A percentile compares a stretch with the other conserved stretches of the same genome.
These are phyloP conservation scores for Spinibarbus caldwelli DNA, from an alignment of 2,797 vertebrate genomes.

Conservation along the genomic window DNA sequence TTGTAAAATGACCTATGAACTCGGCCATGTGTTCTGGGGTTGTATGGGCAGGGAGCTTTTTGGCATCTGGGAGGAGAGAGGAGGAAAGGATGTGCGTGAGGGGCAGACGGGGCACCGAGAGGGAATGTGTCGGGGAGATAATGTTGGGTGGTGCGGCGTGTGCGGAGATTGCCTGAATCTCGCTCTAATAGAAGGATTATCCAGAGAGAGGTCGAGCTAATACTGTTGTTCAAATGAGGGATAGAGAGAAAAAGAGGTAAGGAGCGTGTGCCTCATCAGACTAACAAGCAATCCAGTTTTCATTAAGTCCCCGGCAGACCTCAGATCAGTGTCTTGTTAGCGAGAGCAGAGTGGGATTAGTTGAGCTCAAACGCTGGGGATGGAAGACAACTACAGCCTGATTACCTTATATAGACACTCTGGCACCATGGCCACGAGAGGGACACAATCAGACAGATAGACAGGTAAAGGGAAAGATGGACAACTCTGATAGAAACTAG, in stretches of 20 bases:
- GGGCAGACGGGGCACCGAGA: constrained; percentile 50
- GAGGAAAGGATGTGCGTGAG: constrained; percentile 57
- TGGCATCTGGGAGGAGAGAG: constrained; percentile 45
- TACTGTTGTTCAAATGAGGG: constrained; percentile 48
- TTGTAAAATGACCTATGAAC: constrained; percentile 73
- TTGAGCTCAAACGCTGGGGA: constrained; percentile 60
- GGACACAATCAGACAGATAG: not conserved
- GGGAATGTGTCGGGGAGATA: constrained; percentile 35
- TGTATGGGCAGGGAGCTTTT: constrained; percentile 15
- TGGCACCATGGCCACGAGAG: constrained; percentile 45
- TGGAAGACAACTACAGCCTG: constrained; percentile 59
- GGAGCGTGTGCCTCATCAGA: constrained; percentile 44
- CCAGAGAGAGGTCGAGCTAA: constrained; percentile 34
- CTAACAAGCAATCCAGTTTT: constrained; percentile 56
- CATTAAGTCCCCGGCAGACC: constrained; percentile 47
- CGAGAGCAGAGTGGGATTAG: constrained; percentile 55
- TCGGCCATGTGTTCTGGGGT: constrained; percentile 46
- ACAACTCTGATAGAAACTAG: not conserved
- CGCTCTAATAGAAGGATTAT: constrained; percentile 42
- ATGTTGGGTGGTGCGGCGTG: constrained; percentile 47
- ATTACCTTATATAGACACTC: constrained; percentile 64
- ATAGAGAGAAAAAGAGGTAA: constrained; percentile 32
- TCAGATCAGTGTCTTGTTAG: constrained; percentile 44
- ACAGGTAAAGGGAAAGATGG: not conserved
- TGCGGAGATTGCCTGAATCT: constrained; percentile 34